Evolutionary conservation across 35 echinoderm and acorn worm genomes (phyloP), one percentile per base, ranked within the genome.

Genomic region (Heliocidaris erythrogramma): DNA sequence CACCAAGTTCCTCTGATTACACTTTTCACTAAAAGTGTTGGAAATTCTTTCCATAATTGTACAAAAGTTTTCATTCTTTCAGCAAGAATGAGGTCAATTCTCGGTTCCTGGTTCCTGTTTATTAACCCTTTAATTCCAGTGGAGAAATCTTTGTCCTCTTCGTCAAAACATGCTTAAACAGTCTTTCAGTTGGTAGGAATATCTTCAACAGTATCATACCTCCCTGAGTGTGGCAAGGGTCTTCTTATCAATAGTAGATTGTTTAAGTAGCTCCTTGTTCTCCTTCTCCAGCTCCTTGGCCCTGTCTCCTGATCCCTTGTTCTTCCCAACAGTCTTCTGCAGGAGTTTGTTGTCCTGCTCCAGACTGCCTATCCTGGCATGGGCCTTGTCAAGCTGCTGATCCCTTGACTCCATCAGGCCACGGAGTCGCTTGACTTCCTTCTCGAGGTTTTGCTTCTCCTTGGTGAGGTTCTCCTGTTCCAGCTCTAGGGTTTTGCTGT

Each of bases 161-260:
- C 3, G 35, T 42, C 35, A 42, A 42, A 42, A 42, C 35, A 42
- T 42, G 35, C 35, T 42, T 42, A 42, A 42, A 42, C 35, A 42
- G n/a, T n/a, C n/a, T n/a, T n/a, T n/a, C n/a, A n/a, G 35, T 42
- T 42, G 35, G 35, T 42, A 42, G 1, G 35, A 8, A 27, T 27
- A 24, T 24, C 18, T n/a, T 78, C 7, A 27, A 5, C 65, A 5
- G 3, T 47, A 16, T n/a, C 85, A 17, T 92, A 99, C 98, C 98
- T 99, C 98, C 91, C 98, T 95, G 24, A 99, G 95, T 50, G 97
- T 94, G 93, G 96, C 93, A 86, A 99, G 85, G 2, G 98, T 99
- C 92, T 99, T 99, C 86, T 99, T 99, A 92, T 99, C 98, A 5
- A 97, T 94, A 17, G 98, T 99, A 35, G 97, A 96, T 24, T 97